Base-by-base conservation (phyloP, 2,888 invertebrate genomes). In the Bibio marci region DNA sequence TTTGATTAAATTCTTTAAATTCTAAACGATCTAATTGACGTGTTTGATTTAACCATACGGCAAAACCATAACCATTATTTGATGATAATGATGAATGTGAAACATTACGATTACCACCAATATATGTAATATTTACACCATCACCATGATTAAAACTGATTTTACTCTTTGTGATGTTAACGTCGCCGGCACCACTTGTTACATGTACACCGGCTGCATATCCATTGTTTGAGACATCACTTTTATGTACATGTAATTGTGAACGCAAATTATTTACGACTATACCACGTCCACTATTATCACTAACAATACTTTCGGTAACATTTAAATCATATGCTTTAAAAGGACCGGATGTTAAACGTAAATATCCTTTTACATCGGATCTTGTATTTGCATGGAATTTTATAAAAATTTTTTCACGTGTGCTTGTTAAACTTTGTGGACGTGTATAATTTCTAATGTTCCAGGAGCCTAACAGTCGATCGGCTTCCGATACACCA, bases 221-320 rank as follows among this genome's bases (percentile, higher is more conserved):
- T 44, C 80, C 79, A 55, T 92, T 94, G 51, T 82, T 80, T 1
- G 82, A 80, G 37, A 95, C 73, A 1, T 80, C 76, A 11, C 81
- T 80, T 30, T 78, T 72, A 51, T 87, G 80, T 36, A 95, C 70
- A 56, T 86, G 80, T n/a, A 92, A 61, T 54, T 81, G 82, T 13
- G 88, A 88, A 52, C 94, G 72, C 40, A 95, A 67, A 57, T 91
- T 88, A 58, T 92, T 88, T 12, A 87, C 74, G n/a, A 75, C 83
- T 37, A 98, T 73, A n/a, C 98, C 98, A 55, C 92, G 76, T 0
- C 95, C 95, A 48, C 80, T 80, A 63, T 98, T 98, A 56, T 85
- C 80, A 3, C 79, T 76, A 42, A 97, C 75, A 27, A 77, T 73
- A 2, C 87, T 82, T 51, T 86, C 78, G 1, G 81, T 80, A 14